A percentile compares a stretch with the other conserved stretches of the same genome.
These are phyloP conservation scores for Labia minor DNA, from an alignment of 2,888 invertebrate genomes.

Conservation along the genomic window DNA sequence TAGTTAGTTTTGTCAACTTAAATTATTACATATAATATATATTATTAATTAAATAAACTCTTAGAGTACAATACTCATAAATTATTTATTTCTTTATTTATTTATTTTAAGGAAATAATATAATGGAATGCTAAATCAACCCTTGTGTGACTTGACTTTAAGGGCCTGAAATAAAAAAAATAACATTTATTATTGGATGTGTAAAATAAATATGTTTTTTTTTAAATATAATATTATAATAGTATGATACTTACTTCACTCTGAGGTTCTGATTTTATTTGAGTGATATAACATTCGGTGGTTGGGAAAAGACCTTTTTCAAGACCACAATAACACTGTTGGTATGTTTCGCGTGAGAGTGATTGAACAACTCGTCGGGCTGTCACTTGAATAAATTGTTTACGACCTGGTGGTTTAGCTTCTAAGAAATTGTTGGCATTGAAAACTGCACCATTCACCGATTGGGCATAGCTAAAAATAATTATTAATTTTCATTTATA, in stretches of 20 bases:
- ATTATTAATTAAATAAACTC: constrained; percentile 5
- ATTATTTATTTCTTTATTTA: neutral
- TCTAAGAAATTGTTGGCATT: constrained; percentile 48
- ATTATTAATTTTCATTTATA: constrained; percentile 19
- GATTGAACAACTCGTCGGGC: constrained; percentile 34
- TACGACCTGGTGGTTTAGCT: constrained; percentile 46
- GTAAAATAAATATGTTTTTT: neutral
- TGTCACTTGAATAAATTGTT: constrained; percentile 47
- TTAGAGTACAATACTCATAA: constrained; percentile 8
- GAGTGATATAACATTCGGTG: constrained; percentile 33
- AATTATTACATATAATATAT: neutral
- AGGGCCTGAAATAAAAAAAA: neutral
- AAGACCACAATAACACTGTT: constrained; percentile 35
- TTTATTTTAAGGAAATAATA: neutral
- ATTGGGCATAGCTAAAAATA: constrained; percentile 27
- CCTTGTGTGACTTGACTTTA: neutral
- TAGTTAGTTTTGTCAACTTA: neutral
- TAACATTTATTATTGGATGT: neutral
- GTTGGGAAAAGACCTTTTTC: constrained; percentile 30
- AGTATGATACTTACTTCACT: neutral
- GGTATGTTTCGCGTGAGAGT: constrained; percentile 32
- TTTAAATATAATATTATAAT: neutral
- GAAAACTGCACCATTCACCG: constrained; percentile 56
- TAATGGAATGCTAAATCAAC: neutral
- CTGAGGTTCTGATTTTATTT: neutral